phyloP scores from a whole-genome alignment of 2,113 vertebrate species.

The Phoenicopterus ruber region DNA sequence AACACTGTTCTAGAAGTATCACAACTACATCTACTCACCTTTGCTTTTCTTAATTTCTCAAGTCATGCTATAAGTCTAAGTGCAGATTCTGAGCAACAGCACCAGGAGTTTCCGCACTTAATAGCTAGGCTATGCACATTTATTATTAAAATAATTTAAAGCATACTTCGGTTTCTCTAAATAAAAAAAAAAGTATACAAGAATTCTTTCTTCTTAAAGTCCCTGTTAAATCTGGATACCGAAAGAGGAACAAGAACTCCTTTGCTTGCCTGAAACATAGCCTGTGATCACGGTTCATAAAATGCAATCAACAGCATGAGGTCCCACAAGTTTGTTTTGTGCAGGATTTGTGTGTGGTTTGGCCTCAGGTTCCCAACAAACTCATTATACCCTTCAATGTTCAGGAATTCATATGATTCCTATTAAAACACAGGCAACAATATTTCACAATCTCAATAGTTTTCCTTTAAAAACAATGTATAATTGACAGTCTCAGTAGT shows the following conservation, averaged over 20 bases:
- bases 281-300: neutral
- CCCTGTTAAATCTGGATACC: neutral
- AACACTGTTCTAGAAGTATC: neutral
- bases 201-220: neutral
- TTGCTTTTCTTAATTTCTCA: neutral
- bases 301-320: neutral
- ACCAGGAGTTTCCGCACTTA: neutral
- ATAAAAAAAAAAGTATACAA: neutral
- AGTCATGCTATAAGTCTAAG: neutral
- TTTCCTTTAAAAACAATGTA: neutral
- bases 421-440: neutral
- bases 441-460: neutral
- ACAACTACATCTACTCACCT: neutral
- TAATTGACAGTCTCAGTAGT: neutral
- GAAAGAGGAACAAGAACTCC: neutral
- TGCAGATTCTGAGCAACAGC: neutral
- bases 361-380: neutral
- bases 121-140: neutral
- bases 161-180: neutral
- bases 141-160: neutral
- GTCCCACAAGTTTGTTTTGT: neutral
- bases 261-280: neutral
- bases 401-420: neutral
- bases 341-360: neutral
- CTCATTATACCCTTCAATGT: neutral